A percentile compares a stretch with the other conserved stretches of the same genome.
Evolutionary conservation across 2,113 vertebrate species (phyloP).

Genomic region (Entosphenus tridentatus): DNA sequence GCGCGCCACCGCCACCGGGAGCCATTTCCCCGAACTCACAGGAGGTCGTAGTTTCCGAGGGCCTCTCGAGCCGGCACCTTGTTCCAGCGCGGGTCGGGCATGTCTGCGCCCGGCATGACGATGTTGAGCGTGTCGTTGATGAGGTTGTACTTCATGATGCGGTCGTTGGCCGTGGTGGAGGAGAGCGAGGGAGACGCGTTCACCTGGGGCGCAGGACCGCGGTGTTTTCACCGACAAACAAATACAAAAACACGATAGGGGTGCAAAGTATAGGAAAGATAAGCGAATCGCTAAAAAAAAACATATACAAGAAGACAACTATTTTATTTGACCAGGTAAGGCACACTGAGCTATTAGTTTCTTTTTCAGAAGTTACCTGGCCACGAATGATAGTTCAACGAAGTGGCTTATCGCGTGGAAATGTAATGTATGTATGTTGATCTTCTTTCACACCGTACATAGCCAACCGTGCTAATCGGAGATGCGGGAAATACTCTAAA

Average conservation of each 20-base stretch:
- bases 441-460: too few species aligned
- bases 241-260: neutral
- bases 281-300: too few species aligned
- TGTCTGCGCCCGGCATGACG: conserved; percentile 61
- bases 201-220: conserved; percentile 27
- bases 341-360: too few species aligned
- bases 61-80: conserved; percentile 58
- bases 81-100: conserved; percentile 82
- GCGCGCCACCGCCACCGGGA: too few species aligned
- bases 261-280: neutral
- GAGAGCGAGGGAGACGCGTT: conserved; percentile 91
- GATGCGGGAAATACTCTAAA: too few species aligned
- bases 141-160: conserved; percentile 89
- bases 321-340: too few species aligned
- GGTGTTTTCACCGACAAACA: neutral
- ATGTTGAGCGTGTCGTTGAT: conserved; percentile 94
- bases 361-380: too few species aligned
- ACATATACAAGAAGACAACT: too few species aligned
- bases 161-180: conserved; percentile 87
- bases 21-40: conserved; percentile 37
- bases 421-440: too few species aligned
- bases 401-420: too few species aligned
- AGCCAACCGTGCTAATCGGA: too few species aligned
- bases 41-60: conserved; percentile 70
- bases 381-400: too few species aligned